Conservation (phyloP, 2,113 vertebrate genomes). For the Callospermophilus lateralis region DNA sequence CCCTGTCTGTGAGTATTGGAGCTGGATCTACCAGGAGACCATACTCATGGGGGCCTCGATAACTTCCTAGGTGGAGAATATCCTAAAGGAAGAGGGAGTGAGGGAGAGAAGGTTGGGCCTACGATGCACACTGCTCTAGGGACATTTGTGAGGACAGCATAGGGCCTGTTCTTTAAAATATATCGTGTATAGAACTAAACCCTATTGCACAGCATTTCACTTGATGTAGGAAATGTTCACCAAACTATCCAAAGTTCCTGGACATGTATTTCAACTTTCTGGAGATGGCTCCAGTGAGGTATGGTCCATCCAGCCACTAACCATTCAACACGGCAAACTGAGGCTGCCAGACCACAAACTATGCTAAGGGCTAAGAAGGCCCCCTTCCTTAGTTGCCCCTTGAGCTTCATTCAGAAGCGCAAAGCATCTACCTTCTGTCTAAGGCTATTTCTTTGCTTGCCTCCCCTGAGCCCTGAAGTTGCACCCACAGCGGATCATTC, state of each 20-base stretch:
- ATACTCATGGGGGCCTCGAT: background rate
- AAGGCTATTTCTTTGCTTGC: background rate
- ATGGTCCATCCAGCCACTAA: background rate
- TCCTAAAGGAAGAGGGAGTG: background rate
- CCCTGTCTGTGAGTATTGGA: background rate
- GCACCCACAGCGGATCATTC: background rate
- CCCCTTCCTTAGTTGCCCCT: background rate
- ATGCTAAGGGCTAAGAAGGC: background rate
- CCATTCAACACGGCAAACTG: background rate
- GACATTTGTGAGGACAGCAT: background rate
- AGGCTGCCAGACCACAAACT: background rate
- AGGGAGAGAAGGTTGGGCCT: background rate
- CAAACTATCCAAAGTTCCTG: background rate
- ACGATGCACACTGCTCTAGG: background rate
- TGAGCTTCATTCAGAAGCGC: background rate
- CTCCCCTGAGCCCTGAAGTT: background rate
- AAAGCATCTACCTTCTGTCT: background rate
- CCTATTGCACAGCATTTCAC: background rate
- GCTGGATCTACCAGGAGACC: background rate
- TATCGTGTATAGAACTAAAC: background rate
- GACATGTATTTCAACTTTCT: background rate
- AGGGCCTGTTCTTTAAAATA: background rate
- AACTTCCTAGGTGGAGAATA: background rate
- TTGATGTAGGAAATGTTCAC: background rate
- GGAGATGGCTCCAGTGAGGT: background rate